Evolutionary conservation across 2,797 vertebrate genomes (phyloP), one percentile per base, ranked within the genome.

Genomic region (Chrosomus eos): DNA sequence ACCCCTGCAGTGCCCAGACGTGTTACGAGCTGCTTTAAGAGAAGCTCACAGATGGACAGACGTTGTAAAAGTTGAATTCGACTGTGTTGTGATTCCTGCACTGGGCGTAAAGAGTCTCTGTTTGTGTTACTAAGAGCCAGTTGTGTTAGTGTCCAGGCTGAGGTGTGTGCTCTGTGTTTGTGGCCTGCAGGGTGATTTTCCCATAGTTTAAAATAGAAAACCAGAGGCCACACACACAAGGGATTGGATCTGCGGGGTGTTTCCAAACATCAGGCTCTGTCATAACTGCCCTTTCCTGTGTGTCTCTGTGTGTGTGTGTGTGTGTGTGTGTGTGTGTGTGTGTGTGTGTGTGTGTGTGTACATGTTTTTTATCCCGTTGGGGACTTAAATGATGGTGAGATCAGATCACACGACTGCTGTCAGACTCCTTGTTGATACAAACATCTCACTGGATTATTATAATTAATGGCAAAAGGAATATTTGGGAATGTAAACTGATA

Each of bases 191-290:
- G 45, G 88, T 87, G 53, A 45, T 58, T 82, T 55, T 53, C 36
- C 58, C 58, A 55, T 48, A 18, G 75, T 81, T 81, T 72, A 85
- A 62, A 72, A 68, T 60, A 36, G 72, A 58, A 82, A 55, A 60
- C 14, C 55, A 38, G 36, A 68, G 81, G 71, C 48, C 21, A 81
- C 82, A 85, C 85, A 84, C n/a, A 9, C 38, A 40, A 14, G 62
- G 87, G 76, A 91, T 91, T 91, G 88, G 53, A 84, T 70, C 36
- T 45, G 79, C 85, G 84, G 83, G 87, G 84, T 79, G 71, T 84
- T 76, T 81, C 85, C 87, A 91, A 86, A 88, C 87, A 88, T 84
- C 81, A 83, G 87, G 88, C 88, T 87, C 51, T 84, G 82, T 85
- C 85, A 86, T 89, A 90, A 83, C 70, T 91, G 85, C 89, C 85